Evolutionary conservation across 2,797 vertebrate genomes (phyloP).

Genomic region (Silurus aristotelis): DNA sequence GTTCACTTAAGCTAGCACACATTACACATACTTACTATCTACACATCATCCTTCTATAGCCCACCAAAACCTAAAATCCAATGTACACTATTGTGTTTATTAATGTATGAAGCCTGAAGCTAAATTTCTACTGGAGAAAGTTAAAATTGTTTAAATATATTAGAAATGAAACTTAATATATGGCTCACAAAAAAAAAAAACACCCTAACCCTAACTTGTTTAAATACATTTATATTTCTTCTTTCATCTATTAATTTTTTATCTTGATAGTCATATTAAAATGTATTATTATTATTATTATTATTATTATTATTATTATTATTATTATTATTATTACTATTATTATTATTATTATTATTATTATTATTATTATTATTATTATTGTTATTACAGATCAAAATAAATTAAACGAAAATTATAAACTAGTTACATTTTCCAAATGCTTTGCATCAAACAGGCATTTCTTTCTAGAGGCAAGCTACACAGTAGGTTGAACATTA

Average conservation of each 20-base stretch:
- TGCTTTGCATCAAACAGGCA: conserved; percentile 67
- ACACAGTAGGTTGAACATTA: conserved; percentile 5
- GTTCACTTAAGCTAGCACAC: conserved; percentile 24
- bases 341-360: background rate
- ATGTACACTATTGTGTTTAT: background rate
- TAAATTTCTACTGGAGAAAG: conserved; percentile 12
- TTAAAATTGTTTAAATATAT: background rate
- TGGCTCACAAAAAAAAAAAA: too few relatives aligned
- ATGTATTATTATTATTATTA: too few relatives aligned
- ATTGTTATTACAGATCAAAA: background rate
- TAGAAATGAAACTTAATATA: background rate
- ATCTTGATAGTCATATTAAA: too few relatives aligned
- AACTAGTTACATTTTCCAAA: conserved; percentile 41
- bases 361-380: background rate
- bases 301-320: background rate
- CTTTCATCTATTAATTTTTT: too few relatives aligned
- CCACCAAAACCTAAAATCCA: background rate
- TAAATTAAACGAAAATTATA: background rate
- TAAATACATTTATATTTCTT: too few relatives aligned
- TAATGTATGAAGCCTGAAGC: background rate
- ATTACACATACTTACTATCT: background rate
- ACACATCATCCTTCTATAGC: conserved; percentile 29
- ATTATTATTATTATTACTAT: too few relatives aligned
- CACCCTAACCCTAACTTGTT: too few relatives aligned
- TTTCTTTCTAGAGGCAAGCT: conserved; percentile 48